These are phyloP conservation scores for Centroberyx gerrardi DNA, from an alignment of 2,797 vertebrate species.

Conservation along the genomic window DNA sequence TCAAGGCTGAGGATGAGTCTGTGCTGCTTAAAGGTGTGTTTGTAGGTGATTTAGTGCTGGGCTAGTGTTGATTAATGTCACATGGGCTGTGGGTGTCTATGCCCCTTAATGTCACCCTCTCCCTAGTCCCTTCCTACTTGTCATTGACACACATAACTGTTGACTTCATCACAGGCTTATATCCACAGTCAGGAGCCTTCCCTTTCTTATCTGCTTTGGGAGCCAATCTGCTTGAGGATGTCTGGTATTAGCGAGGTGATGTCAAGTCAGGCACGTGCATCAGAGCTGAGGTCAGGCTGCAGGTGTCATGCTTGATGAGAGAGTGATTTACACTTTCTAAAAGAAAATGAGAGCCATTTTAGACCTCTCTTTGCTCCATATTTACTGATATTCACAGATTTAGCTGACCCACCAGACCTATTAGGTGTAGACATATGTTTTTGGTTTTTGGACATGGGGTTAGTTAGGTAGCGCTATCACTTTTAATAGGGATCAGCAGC, in stretches of 20 bases:
- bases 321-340: conserved; percentile 1
- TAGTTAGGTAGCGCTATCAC: conserved; percentile 58
- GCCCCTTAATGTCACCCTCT: conserved; percentile 42
- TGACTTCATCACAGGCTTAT: conserved; percentile 56
- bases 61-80: neutral
- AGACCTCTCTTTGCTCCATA: neutral
- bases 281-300: conserved; percentile 5
- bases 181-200: conserved; percentile 38
- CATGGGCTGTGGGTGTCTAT: conserved; percentile 22
- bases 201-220: conserved; percentile 64
- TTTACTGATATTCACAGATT: conserved; percentile 8
- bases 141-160: conserved; percentile 60
- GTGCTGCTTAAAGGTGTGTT: conserved; percentile 22
- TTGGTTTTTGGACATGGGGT: conserved; percentile 23
- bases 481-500: conserved; percentile 71
- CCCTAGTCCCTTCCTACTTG: conserved; percentile 24
- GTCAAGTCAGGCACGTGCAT: conserved; percentile 57
- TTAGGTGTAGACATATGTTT: conserved; percentile 6
- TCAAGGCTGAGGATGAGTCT: conserved; percentile 36
- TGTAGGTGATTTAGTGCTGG: neutral
- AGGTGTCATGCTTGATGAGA: conserved; percentile 24
- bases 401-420: conserved; percentile 6
- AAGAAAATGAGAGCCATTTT: conserved; percentile 1
- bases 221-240: conserved; percentile 70
- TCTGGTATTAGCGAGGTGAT: conserved; percentile 20